phyloP scores from a whole-genome alignment of 2,797 vertebrate species.

The Hipposideros larvatus region DNA sequence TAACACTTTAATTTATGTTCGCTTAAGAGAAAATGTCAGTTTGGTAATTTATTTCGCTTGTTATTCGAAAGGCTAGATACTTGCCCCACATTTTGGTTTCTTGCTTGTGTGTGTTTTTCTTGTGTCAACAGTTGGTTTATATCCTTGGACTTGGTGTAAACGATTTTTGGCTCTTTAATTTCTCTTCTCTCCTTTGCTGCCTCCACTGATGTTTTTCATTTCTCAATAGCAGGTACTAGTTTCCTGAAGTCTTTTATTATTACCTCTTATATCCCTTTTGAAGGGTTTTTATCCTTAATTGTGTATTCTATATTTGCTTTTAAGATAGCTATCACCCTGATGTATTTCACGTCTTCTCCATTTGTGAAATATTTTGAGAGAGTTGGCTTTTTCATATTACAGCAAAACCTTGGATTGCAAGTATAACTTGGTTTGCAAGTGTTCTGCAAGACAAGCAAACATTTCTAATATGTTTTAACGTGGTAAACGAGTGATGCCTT shows the following conservation, averaged over 20 bases:
- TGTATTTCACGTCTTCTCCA: neutral
- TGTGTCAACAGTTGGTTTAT: neutral
- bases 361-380: slow-evolving; percentile 42
- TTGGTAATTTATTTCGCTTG: slow-evolving; percentile 7
- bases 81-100: slow-evolving; percentile 23
- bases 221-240: neutral
- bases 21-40: slow-evolving; percentile 38
- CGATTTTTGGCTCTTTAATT: neutral
- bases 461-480: too few species aligned
- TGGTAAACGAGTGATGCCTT: too few species aligned
- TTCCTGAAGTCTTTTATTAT: neutral
- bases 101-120: neutral
- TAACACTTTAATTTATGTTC: neutral
- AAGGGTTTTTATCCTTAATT: neutral
- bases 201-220: neutral
- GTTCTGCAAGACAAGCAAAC: too few species aligned
- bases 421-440: too few species aligned
- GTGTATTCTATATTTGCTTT: neutral
- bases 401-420: too few species aligned
- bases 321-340: neutral
- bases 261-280: neutral
- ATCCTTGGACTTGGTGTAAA: neutral
- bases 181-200: neutral
- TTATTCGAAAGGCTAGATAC: neutral
- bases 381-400: neutral